phyloP scores from a whole-genome alignment of 35 echinoderm and acorn worm genomes.

The Nesometra sesokonis region DNA sequence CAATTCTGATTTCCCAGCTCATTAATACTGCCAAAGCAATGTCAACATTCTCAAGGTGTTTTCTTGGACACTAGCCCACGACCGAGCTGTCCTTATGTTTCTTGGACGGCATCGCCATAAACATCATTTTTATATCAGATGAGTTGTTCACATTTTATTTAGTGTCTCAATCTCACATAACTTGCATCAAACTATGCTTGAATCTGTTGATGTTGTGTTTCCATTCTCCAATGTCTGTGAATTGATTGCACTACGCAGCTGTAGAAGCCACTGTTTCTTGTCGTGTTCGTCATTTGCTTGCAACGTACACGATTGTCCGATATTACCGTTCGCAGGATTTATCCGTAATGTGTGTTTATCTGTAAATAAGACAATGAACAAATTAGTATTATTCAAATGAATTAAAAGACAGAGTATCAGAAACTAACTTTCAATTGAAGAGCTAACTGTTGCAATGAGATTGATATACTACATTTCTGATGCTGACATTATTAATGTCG shows the following conservation, averaged over 20 bases:
- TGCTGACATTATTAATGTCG: too few species aligned
- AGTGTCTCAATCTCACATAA: neutral
- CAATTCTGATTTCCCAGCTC: too few species aligned
- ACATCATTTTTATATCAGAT: neutral
- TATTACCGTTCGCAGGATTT: conserved; percentile 48
- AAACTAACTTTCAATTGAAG: too few species aligned
- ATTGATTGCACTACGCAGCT: conserved; percentile 59
- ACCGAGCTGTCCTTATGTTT: neutral
- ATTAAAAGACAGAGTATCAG: neutral
- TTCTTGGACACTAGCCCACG: neutral
- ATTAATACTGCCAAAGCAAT: neutral
- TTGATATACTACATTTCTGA: too few species aligned
- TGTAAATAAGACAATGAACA: conserved; percentile 16
- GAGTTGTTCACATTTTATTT: neutral
- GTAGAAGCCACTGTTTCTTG: conserved; percentile 96
- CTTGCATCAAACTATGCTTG: neutral
- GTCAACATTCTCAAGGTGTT: neutral
- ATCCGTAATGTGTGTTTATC: conserved; percentile 86
- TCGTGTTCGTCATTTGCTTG: conserved; percentile 82
- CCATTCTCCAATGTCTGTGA: neutral
- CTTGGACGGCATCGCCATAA: neutral
- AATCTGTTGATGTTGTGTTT: neutral
- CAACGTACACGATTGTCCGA: conserved; percentile 66
- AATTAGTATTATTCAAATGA: neutral
- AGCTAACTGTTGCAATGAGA: too few species aligned